Evolutionary conservation across 2,888 invertebrate genomes (phyloP).

Genomic region (Ephialtes manifestator): DNA sequence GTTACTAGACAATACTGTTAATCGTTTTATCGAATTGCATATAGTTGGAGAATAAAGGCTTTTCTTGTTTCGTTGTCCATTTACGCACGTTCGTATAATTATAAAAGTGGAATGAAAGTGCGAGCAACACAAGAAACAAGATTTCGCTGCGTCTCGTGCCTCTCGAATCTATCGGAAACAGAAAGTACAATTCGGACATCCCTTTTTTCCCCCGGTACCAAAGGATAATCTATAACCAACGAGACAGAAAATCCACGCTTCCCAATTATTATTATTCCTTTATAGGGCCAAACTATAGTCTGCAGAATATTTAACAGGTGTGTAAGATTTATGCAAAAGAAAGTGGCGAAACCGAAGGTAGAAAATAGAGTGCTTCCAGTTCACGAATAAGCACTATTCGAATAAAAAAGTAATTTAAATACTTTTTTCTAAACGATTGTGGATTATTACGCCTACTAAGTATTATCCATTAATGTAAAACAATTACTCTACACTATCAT

Average conservation of each 20-base stretch:
- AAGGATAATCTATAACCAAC: slow-evolving; percentile 15
- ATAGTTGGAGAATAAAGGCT: slow-evolving; percentile 48
- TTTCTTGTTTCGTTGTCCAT: slow-evolving; percentile 39
- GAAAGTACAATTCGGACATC: slow-evolving; percentile 30
- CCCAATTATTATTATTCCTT: slow-evolving; percentile 9
- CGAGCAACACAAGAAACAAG: background rate
- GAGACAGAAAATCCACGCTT: slow-evolving; percentile 3
- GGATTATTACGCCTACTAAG: no score
- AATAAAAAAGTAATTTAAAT: no score
- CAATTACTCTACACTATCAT: no score
- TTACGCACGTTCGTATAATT: slow-evolving; percentile 30
- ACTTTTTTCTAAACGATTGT: no score
- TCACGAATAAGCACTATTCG: no score
- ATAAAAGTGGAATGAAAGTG: slow-evolving; percentile 5
- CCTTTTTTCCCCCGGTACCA: slow-evolving; percentile 59
- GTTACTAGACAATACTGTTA: slow-evolving; percentile 41
- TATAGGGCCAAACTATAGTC: background rate
- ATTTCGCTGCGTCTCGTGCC: slow-evolving; percentile 2
- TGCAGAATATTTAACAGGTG: background rate
- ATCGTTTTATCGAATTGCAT: slow-evolving; percentile 33
- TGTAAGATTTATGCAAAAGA: background rate
- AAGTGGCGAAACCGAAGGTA: background rate
- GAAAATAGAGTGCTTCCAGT: background rate
- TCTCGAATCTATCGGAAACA: slow-evolving; percentile 26
- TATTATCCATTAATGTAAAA: no score